Evolutionary conservation across 2,888 invertebrate species (phyloP).

Genomic region (Melinaea menophilus): DNA sequence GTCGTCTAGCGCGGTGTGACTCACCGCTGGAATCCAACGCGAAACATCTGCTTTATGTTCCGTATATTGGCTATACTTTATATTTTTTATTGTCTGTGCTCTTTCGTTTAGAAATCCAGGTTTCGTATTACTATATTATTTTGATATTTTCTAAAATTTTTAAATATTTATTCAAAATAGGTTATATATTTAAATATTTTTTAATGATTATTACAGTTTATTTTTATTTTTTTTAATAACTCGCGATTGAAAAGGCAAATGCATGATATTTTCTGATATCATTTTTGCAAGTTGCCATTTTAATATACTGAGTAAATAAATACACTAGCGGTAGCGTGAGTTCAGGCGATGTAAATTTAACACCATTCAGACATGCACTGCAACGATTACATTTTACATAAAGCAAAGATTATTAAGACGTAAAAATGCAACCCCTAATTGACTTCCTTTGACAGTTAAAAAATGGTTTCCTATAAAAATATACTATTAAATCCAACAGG

Average conservation of each 20-base stretch:
- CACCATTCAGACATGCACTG: conserved; percentile 20
- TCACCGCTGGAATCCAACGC: conserved; percentile 53
- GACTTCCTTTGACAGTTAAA: background rate
- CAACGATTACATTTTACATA: conserved; percentile 13
- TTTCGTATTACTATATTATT: background rate
- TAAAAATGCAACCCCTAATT: conserved; percentile 5
- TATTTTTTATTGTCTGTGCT: conserved; percentile 3
- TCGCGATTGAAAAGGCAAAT: background rate
- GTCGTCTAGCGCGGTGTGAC: conserved; percentile 59
- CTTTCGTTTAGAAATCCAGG: background rate
- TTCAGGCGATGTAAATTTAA: conserved; percentile 22
- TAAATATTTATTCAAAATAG: background rate
- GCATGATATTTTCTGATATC: background rate
- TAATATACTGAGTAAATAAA: conserved; percentile 5
- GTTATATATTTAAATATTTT: background rate
- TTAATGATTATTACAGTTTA: background rate
- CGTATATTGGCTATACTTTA: conserved; percentile 1
- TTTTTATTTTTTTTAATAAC: background rate
- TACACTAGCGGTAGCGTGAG: conserved; percentile 25
- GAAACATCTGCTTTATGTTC: conserved; percentile 33
- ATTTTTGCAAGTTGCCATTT: conserved; percentile 3
- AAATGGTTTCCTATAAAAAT: background rate
- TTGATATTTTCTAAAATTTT: background rate
- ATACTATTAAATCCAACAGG: too few relatives aligned
- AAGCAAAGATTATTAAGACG: conserved; percentile 1